phyloP scores from a whole-genome alignment of 1,140 invertebrate genomes.

The Micrasema minimum region DNA sequence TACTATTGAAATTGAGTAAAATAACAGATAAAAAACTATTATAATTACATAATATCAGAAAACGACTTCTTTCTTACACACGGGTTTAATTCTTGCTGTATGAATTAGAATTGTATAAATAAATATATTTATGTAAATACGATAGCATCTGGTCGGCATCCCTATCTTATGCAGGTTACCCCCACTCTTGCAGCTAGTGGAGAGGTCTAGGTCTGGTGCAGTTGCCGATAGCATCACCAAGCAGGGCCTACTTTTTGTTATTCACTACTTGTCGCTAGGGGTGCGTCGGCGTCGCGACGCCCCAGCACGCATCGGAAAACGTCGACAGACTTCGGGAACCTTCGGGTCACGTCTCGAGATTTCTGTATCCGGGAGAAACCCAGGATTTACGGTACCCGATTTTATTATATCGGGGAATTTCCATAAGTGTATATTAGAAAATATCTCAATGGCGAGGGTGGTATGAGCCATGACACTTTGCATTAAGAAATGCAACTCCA shows the following conservation, averaged over 20 bases:
- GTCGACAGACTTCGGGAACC: conserved; percentile 4
- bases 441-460: conserved; percentile 30
- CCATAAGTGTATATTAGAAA: conserved; percentile 34
- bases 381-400: conserved; percentile 23
- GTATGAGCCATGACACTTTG: conserved; percentile 23
- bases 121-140: no score
- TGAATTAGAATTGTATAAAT: no score
- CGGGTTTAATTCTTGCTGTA: no score
- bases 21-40: no score
- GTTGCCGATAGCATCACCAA: conserved; percentile 33
- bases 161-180: no score
- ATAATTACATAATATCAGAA: no score
- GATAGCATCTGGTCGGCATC: no score
- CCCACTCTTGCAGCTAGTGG: conserved; percentile 39
- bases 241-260: conserved; percentile 50
- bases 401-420: conserved; percentile 33
- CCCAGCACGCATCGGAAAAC: neutral
- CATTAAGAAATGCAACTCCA: conserved; percentile 15
- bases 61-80: no score
- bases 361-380: conserved; percentile 31
- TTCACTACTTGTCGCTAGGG: conserved; percentile 38
- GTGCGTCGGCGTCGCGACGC: conserved; percentile 25
- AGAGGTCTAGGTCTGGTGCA: conserved; percentile 47
- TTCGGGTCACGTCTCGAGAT: conserved; percentile 33
- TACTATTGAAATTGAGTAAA: no score